phyloP scores from a whole-genome alignment of 2,797 vertebrate genomes.

The Leptoclinus maculatus region DNA sequence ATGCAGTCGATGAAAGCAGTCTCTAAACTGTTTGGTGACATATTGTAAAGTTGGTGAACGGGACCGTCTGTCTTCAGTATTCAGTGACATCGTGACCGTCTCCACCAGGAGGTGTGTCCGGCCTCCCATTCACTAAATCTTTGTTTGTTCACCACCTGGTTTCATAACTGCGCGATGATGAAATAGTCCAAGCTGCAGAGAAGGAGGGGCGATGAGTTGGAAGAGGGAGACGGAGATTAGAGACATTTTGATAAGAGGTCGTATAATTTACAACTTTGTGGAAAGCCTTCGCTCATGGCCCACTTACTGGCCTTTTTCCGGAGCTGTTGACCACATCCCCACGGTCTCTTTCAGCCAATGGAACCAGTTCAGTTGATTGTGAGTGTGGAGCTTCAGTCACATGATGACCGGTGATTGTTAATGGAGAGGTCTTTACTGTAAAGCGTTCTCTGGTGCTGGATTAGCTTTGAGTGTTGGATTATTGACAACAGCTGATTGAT shows the following conservation, averaged over 20 bases:
- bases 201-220: neutral
- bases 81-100: neutral
- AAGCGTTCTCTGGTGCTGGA: neutral
- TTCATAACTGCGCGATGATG: neutral
- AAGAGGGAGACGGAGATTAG: neutral
- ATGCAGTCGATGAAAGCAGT: too few species aligned
- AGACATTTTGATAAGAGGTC: conserved; percentile 16
- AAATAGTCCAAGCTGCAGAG: neutral
- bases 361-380: neutral
- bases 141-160: neutral
- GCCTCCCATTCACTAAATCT: neutral
- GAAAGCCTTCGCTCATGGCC: neutral
- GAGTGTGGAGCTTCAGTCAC: neutral
- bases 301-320: neutral
- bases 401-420: neutral
- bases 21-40: neutral
- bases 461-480: neutral
- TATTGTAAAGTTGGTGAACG: neutral
- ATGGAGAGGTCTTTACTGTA: neutral
- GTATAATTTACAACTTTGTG: conserved; percentile 9
- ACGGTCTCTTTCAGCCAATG: neutral
- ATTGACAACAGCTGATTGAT: neutral
- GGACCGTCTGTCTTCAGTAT: neutral
- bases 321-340: neutral
- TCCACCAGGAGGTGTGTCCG: neutral